phyloP scores from a whole-genome alignment of 2,113 vertebrate genomes.

The Puntigrus tetrazona region DNA sequence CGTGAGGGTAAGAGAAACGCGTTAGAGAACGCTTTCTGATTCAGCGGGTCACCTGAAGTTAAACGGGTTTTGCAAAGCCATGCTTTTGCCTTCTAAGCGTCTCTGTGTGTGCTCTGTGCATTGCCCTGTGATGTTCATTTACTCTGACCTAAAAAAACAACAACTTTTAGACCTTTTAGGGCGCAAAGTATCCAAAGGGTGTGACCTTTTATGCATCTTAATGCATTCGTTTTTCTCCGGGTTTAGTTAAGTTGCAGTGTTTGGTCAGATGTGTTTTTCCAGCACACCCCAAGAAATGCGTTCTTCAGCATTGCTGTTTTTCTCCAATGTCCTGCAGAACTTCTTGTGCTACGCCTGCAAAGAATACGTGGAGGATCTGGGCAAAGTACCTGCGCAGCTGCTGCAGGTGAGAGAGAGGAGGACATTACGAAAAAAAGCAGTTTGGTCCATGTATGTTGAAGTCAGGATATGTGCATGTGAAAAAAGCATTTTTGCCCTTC shows the following conservation, averaged over 20 bases:
- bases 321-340: conserved; percentile 72
- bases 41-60: too few relatives aligned
- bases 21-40: background rate
- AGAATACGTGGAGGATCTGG: conserved; percentile 93
- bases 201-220: too few relatives aligned
- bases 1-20: conserved; percentile 81
- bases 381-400: conserved; percentile 80
- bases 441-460: background rate
- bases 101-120: too few relatives aligned
- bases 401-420: conserved; percentile 81
- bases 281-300: background rate
- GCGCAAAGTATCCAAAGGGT: too few relatives aligned
- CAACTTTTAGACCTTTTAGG: too few relatives aligned
- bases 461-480: background rate
- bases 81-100: too few relatives aligned
- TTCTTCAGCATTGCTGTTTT: background rate
- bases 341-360: conserved; percentile 93
- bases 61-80: too few relatives aligned
- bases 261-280: background rate
- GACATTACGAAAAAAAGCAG: too few relatives aligned
- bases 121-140: too few relatives aligned
- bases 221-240: background rate
- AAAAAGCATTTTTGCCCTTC: background rate
- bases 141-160: too few relatives aligned
- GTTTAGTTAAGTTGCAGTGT: background rate